Evolutionary conservation across 2,888 invertebrate species (phyloP).

Genomic region (Diploptera punctata): DNA sequence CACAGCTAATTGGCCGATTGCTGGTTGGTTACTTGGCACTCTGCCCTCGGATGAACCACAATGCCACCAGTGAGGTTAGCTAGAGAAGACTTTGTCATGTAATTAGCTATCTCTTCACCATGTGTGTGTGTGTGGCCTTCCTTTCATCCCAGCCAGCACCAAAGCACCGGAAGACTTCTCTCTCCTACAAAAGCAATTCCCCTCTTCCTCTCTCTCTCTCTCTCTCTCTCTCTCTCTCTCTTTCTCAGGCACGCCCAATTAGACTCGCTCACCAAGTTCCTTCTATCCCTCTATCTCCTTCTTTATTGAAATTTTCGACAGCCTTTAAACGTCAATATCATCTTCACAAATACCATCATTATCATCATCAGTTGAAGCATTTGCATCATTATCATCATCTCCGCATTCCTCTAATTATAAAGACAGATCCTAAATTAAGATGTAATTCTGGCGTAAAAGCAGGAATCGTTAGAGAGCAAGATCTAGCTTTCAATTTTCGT

Average conservation of each 20-base stretch:
- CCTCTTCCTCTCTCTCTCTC: background rate
- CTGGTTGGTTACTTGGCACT: constrained; percentile 28
- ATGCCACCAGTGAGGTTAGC: background rate
- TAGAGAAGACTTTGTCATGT: constrained; percentile 8
- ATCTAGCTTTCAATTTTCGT: constrained; percentile 19
- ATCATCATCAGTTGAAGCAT: background rate
- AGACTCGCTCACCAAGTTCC: background rate
- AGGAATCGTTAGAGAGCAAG: background rate
- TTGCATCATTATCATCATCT: background rate
- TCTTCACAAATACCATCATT: background rate
- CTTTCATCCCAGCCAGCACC: background rate
- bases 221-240: background rate
- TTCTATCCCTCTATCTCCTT: background rate
- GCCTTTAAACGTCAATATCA: constrained; percentile 22
- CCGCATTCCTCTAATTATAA: background rate
- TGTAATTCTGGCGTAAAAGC: constrained; percentile 4
- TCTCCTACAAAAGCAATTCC: background rate
- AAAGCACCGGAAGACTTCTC: background rate
- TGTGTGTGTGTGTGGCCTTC: constrained; percentile 11
- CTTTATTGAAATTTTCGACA: constrained; percentile 23
- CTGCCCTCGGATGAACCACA: constrained; percentile 18
- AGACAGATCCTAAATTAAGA: constrained; percentile 5
- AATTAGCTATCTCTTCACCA: constrained; percentile 8
- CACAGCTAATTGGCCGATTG: constrained; percentile 32
- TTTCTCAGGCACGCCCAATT: constrained; percentile 20